Percentiles rank a stretch among this genome's conserved stretches.
phyloP scores from a whole-genome alignment of 2,113 vertebrate species.

The Chlamydotis undulata region DNA sequence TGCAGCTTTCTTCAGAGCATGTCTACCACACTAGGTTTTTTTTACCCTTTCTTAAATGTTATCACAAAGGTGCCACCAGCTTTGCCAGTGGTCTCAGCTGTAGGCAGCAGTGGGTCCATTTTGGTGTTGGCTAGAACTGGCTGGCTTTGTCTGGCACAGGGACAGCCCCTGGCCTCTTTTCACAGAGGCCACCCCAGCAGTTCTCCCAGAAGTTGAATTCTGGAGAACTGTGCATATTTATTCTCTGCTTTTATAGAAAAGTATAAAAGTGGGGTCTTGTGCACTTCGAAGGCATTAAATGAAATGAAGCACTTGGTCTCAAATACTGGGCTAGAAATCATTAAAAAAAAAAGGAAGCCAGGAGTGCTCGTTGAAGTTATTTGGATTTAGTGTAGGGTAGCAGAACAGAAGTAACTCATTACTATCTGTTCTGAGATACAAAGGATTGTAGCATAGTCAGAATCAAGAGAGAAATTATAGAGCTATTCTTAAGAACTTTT shows the following conservation, averaged over 20 bases:
- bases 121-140: neutral
- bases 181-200: neutral
- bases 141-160: neutral
- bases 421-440: neutral
- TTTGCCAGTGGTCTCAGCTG: neutral
- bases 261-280: neutral
- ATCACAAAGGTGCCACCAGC: neutral
- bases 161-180: neutral
- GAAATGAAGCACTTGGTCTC: neutral
- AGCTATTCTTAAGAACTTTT: neutral
- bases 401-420: neutral
- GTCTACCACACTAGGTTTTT: rapidly evolving
- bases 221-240: neutral
- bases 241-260: neutral
- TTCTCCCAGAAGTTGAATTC: neutral
- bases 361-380: rapidly evolving
- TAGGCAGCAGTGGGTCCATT: neutral
- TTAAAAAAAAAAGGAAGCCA: neutral
- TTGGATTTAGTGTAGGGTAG: neutral
- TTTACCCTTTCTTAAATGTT: neutral
- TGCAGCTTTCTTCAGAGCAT: neutral
- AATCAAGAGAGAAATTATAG: neutral
- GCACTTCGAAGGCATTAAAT: neutral
- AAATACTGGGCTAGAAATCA: neutral
- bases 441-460: neutral